These are phyloP conservation scores for Zele albiditarsus DNA, from an alignment of 2,888 invertebrate species.

Conservation along the genomic window DNA sequence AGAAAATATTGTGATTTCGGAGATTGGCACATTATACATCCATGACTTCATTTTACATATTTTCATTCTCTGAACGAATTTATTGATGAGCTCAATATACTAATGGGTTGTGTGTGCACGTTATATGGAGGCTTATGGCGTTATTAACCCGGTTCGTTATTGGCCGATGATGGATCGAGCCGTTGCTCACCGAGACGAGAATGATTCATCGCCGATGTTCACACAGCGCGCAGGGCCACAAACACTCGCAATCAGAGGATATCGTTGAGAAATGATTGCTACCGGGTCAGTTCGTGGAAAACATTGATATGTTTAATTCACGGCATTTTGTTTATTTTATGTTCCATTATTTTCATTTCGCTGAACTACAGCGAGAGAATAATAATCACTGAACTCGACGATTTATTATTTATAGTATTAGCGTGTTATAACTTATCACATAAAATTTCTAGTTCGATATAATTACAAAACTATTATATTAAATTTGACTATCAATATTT, in stretches of 20 bases:
- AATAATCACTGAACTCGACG: too few relatives aligned
- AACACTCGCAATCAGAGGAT: constrained; percentile 8
- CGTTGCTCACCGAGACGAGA: constrained; percentile 38
- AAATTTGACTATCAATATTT: too few relatives aligned
- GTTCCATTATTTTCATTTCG: not conserved
- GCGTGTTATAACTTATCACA: too few relatives aligned
- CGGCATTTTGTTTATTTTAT: not conserved
- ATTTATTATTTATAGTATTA: too few relatives aligned
- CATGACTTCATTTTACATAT: not conserved
- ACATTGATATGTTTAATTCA: not conserved
- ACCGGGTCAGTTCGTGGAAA: not conserved
- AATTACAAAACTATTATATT: too few relatives aligned
- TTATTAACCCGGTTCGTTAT: constrained; percentile 48
- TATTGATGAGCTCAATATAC: constrained; percentile 47
- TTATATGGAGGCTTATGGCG: constrained; percentile 32
- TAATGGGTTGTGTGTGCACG: constrained; percentile 50
- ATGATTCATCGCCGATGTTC: constrained; percentile 40
- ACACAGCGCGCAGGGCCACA: not conserved
- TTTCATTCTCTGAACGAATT: constrained; percentile 17
- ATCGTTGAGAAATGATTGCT: constrained; percentile 9
- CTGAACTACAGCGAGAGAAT: too few relatives aligned
- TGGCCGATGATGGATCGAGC: constrained; percentile 46
- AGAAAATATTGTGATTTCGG: too few relatives aligned
- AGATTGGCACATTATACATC: not conserved
- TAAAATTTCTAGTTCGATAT: too few relatives aligned